These are phyloP conservation scores for Noctilio leporinus DNA, from an alignment of 2,113 vertebrate genomes.

Conservation along the genomic window DNA sequence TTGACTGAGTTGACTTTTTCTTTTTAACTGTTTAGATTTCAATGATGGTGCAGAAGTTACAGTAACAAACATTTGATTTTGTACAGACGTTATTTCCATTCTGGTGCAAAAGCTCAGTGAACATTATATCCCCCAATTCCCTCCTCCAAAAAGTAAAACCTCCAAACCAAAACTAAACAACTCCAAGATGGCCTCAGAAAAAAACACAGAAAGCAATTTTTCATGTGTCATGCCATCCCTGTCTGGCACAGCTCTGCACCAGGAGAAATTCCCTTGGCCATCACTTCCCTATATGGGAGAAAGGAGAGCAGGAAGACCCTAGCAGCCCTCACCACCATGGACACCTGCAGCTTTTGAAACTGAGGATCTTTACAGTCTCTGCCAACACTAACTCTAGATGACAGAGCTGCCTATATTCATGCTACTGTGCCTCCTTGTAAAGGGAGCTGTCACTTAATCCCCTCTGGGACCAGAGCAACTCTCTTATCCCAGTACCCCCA, in stretches of 20 bases:
- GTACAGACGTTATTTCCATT: too few relatives aligned
- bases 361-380: not conserved
- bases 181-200: too few relatives aligned
- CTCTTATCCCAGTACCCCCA: not conserved
- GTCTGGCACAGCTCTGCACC: not conserved
- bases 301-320: not conserved
- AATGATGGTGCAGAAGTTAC: not conserved
- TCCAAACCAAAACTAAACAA: too few relatives aligned
- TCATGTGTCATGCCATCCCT: not conserved
- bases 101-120: too few relatives aligned
- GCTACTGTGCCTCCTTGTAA: not conserved
- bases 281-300: not conserved
- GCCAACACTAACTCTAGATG: not conserved
- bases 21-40: conserved; percentile 74
- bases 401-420: not conserved
- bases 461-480: not conserved
- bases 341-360: not conserved
- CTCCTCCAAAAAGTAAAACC: too few relatives aligned
- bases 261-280: not conserved
- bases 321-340: not conserved
- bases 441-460: too few relatives aligned
- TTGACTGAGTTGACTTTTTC: conserved; percentile 78
- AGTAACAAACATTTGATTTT: too few relatives aligned
- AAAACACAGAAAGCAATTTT: not conserved
- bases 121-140: not conserved